Evolutionary conservation across 2,888 invertebrate species (phyloP).

Genomic region (Microctonus aethiopoides): DNA sequence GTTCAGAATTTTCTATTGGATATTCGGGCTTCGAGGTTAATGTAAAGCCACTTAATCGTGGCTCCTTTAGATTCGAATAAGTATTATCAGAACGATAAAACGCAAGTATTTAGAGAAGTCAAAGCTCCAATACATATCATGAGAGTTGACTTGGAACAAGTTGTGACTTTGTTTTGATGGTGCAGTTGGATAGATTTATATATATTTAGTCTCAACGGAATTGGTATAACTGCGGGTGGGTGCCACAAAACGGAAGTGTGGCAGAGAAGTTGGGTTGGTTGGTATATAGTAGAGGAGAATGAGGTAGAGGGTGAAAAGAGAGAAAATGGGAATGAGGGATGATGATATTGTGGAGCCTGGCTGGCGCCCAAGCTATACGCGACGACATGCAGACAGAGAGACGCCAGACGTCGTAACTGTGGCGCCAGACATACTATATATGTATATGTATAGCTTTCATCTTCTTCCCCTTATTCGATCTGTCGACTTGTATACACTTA

Average conservation of each 20-base stretch:
- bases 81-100: not conserved
- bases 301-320: not conserved
- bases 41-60: not conserved
- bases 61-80: not conserved
- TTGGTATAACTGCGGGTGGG: not conserved
- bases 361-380: constrained; percentile 55
- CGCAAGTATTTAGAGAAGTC: not conserved
- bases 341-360: constrained; percentile 41
- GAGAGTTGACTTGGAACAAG: not conserved
- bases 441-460: constrained; percentile 25
- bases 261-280: not conserved
- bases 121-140: not conserved
- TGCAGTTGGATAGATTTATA: not conserved
- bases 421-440: constrained; percentile 52
- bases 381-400: constrained; percentile 52
- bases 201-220: not conserved
- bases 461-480: not conserved
- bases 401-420: constrained; percentile 51
- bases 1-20: not conserved
- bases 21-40: not conserved
- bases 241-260: not conserved
- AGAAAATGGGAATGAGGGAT: not conserved
- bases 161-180: not conserved
- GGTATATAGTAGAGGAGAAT: not conserved
- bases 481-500: not conserved